Evolutionary conservation across 2,888 invertebrate species (phyloP), one percentile per base, ranked within the genome.

Genomic region (Lordiphosa andalusiaca): DNA sequence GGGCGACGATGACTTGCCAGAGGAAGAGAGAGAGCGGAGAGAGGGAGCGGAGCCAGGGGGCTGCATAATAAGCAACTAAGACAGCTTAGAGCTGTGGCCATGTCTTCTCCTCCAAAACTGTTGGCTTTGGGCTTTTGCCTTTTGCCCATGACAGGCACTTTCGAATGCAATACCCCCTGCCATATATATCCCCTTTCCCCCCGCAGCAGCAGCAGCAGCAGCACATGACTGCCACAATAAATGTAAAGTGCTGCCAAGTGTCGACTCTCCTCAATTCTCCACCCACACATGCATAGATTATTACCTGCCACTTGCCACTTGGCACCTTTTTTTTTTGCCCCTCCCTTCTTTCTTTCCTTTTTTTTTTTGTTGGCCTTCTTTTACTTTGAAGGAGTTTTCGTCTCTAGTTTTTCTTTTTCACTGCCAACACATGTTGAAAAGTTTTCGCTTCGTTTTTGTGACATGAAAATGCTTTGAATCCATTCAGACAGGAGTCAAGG

Each of bases 261-360:
- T 81, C 61, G 67, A 46, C 21, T n/a, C 41, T 30, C 30, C 37
- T 39, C 40, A 46, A 36, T 40, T 30, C 47, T 46, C 30, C 38
- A 61, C 58, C 61, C 62, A 77, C 83, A 77, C 83, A 78, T 84
- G 77, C 77, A 77, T 77, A 78, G 85, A 83, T 78, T 78, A 83
- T 78, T 83, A 80, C 84, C 85, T 78, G 85, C 84, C 81, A 85
- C 78, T 78, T 78, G 84, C 81, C 80, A 85, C 84, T 78, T 83
- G 81, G 85, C 84, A 83, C 76, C 80, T 46, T 37, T 19, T 23
- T 9, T 42, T 40, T 53, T 41, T 53, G 44, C 44, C 57, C 50
- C 19, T 16, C 7, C 23, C 21, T 10, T 35, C 21, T 12, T 19
- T 16, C 37, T 46, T 35, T 42, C 41, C 7, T 9, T 30, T 30